Evolutionary conservation across 2,113 vertebrate genomes (phyloP).

Genomic region (Tympanuchus pallidicinctus): DNA sequence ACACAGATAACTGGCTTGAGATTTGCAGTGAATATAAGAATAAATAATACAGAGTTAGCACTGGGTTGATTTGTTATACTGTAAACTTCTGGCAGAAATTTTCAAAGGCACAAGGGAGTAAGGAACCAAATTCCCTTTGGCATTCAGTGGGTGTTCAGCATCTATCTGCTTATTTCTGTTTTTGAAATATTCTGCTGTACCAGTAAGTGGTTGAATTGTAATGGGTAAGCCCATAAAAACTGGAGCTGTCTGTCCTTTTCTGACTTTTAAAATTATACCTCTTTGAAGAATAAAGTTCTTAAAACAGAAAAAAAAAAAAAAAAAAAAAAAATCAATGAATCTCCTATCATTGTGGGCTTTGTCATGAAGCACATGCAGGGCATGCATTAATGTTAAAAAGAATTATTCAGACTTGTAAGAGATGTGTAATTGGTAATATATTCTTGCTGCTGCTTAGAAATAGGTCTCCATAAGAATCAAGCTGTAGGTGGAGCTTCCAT

Average conservation of each 20-base stretch:
- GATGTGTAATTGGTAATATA: background rate
- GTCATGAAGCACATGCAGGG: background rate
- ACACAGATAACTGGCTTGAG: background rate
- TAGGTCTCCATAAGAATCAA: background rate
- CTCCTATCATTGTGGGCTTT: background rate
- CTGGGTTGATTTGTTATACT: background rate
- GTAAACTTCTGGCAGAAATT: constrained; percentile 1
- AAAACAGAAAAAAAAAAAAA: constrained; percentile 12
- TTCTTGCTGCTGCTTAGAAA: constrained; percentile 4
- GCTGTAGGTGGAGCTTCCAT: background rate
- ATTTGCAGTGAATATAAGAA: background rate
- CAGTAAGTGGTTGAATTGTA: background rate
- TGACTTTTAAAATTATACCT: background rate
- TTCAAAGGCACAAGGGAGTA: background rate
- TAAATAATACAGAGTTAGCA: background rate
- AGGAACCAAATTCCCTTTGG: background rate
- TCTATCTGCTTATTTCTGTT: constrained; percentile 16
- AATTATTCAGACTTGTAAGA: constrained; percentile 1
- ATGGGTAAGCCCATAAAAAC: background rate
- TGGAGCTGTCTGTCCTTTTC: background rate
- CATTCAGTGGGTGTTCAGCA: background rate
- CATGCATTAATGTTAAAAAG: background rate
- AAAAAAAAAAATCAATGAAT: constrained; percentile 6
- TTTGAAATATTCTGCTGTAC: background rate
- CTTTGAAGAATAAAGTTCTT: constrained; percentile 42